Evolutionary conservation across 2,888 invertebrate species (phyloP).

Genomic region (Tenthredo mesomela): DNA sequence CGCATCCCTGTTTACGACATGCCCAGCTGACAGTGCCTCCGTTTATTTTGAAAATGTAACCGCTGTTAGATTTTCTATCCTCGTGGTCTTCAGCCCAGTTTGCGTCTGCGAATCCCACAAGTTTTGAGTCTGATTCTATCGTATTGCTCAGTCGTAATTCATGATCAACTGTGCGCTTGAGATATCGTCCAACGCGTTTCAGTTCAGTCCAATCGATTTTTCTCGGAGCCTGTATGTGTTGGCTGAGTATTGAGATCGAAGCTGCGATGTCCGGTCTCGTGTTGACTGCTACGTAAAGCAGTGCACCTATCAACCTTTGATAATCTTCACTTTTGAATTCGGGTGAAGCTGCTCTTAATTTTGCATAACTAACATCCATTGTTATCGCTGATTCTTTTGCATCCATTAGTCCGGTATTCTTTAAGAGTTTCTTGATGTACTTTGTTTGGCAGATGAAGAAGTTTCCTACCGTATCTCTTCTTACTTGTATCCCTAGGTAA

Average conservation of each 20-base stretch:
- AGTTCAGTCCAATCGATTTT: conserved; percentile 25
- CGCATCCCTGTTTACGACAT: conserved; percentile 53
- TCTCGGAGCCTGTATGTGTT: conserved; percentile 24
- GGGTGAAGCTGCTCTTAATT: background rate
- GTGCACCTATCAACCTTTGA: conserved; percentile 59
- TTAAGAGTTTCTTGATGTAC: conserved; percentile 56
- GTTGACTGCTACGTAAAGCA: conserved; percentile 60
- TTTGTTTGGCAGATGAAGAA: conserved; percentile 48
- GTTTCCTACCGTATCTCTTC: conserved; percentile 34
- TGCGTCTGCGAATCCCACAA: conserved; percentile 40
- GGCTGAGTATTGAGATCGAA: conserved; percentile 54
- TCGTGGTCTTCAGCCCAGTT: conserved; percentile 43
- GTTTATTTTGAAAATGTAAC: conserved; percentile 49
- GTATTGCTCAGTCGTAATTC: conserved; percentile 7
- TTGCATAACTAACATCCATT: conserved; percentile 57
- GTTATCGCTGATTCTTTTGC: conserved; percentile 56
- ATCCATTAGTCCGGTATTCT: conserved; percentile 54
- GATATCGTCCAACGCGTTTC: conserved; percentile 54
- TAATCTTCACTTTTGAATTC: conserved; percentile 53
- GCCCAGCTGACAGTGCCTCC: conserved; percentile 53
- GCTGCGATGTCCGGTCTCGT: conserved; percentile 62
- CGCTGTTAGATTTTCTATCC: conserved; percentile 53
- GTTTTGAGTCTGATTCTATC: background rate
- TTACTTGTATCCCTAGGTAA: conserved; percentile 59
- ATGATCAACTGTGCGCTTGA: conserved; percentile 33